Base-by-base conservation (phyloP, 1,140 invertebrate species). In the Lutraria rhynchaena region DNA sequence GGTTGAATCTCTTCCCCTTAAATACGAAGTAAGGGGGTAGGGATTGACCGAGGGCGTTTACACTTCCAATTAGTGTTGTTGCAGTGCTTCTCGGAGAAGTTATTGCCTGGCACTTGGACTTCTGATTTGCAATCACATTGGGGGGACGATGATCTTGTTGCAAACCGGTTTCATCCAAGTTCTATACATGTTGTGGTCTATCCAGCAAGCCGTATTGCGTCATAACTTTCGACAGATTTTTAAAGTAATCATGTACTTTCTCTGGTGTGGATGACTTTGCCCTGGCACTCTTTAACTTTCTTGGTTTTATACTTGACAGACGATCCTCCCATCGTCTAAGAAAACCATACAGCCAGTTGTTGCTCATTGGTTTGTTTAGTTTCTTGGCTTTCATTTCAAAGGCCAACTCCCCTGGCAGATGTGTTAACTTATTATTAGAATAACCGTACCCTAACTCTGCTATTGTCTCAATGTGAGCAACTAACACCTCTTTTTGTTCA, bases 21-120 rank as follows among this genome's bases (percentile, higher is more conserved):
- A 61, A 57, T 11, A 58, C n/a, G 57, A 67, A 57, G 19, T 24
- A 57, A n/a, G 49, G 60, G 1, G 60, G 46, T 13, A 67, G 31
- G 4, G 24, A 22, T 11, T 53, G 22, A 35, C 49, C 58, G 29
- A 60, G 4, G 0, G 61, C 65, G 44, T 85, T 84, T 77, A 70
- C 74, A 75, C 73, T 83, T 60, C 81, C 83, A 82, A 87, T 83
- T 82, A 87, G 65, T 33, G 60, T 80, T 19, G 65, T 57, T 3
- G 76, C 70, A n/a, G 29, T 69, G 35, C 49, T 33, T 31, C 61
- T 65, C 4, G 46, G 49, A 1, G 60, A 63, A 19, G 46, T 63
- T 41, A 61, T 44, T 9, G 57, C 2, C 22, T 46, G 63, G 3
- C 7, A 17, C 19, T 22, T 65, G 15, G 1, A 1, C 4, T 37